Base-by-base conservation (phyloP, 1,140 invertebrate species). In the Halesus radiatus region DNA sequence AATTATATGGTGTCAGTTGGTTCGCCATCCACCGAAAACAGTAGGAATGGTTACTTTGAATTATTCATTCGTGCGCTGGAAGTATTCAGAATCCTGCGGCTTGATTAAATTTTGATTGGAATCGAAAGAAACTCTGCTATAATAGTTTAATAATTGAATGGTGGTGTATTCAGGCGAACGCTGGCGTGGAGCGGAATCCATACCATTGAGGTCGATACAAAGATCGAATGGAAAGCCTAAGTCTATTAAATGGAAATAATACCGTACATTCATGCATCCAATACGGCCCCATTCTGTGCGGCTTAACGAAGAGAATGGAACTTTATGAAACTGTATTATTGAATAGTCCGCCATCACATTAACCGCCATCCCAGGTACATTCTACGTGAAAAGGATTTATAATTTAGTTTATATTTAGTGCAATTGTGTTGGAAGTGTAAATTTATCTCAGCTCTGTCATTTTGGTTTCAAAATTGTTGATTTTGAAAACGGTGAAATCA, bases 81-180 rank as follows among this genome's bases (percentile, higher is more conserved):
- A 75, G 53, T 70, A 73, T 50, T n/a, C 18, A 20, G 68, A 81
- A 70, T 26, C 73, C 64, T 73, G 75, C 20, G 66, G 76, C 32
- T 56, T 29, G 70, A 79, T 81, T 81, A 81, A 81, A 81, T 78
- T 81, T 81, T 78, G 76, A 81, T 81, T 79, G 56, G 26, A 74
- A 81, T 78, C 72, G 70, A 81, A 81, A 79, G 76, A 75, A 77
- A 74, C 50, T 50, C 8, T n/a, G 26, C 45, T 58, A 37, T 64
- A n/a, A n/a, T n/a, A n/a, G n/a, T n/a, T n/a, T 78, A 68, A 75
- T 81, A 81, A 81, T 81, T 81, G 76, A 81, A 79, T 66, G 16
- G 60, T 15, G 26, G 37, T 78, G 64, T 78, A 78, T 81, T 77
- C 53, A 78, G 66, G 0, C 62, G 60, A 68, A 60, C 22, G 13